phyloP scores from a whole-genome alignment of 2,113 vertebrate genomes.

The Thomomys bottae region DNA sequence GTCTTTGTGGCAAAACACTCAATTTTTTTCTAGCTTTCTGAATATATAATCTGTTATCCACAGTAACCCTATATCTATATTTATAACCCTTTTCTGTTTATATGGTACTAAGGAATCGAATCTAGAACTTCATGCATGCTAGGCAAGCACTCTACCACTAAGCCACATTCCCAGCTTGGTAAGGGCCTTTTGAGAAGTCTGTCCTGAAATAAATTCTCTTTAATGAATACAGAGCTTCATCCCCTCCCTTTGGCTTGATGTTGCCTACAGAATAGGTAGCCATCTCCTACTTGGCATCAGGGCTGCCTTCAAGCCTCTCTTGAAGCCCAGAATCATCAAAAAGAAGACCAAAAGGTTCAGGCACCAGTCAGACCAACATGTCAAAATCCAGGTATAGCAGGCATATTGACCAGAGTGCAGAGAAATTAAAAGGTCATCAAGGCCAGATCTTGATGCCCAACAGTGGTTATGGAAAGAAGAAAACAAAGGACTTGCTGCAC shows the following conservation, averaged over 20 bases:
- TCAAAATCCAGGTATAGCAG: background rate
- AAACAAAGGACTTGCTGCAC: background rate
- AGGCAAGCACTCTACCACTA: too few species aligned
- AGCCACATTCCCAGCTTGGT: background rate
- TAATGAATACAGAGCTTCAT: background rate
- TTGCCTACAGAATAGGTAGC: background rate
- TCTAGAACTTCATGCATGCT: too few species aligned
- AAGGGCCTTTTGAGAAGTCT: constrained; percentile 17
- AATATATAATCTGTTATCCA: background rate
- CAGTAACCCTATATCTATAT: background rate
- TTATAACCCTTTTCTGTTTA: too few species aligned
- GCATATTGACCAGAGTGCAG: background rate
- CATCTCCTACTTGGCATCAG: background rate
- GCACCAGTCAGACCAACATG: background rate
- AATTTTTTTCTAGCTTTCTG: background rate
- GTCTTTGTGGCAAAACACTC: background rate
- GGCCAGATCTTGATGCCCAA: background rate
- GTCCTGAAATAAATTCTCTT: background rate
- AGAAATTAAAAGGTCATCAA: background rate
- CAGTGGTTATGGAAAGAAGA: background rate
- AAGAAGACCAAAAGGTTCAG: background rate
- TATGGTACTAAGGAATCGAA: too few species aligned
- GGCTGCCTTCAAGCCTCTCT: background rate
- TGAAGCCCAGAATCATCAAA: background rate
- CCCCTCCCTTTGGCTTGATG: background rate